These are phyloP conservation scores for Stichopus horrens DNA, from an alignment of 53 echinoderm and acorn worm genomes.

Conservation along the genomic window DNA sequence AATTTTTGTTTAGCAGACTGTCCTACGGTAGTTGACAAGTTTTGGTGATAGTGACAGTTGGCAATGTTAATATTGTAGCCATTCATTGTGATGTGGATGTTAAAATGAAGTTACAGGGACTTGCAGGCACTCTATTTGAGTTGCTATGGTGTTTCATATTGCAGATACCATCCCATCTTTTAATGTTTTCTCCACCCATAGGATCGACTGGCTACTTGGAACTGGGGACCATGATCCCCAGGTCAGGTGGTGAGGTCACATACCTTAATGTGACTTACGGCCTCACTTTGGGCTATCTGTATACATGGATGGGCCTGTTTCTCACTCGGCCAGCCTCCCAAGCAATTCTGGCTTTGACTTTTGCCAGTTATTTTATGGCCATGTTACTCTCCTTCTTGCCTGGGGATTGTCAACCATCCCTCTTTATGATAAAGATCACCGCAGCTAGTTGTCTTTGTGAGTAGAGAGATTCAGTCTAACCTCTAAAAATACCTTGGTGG, in stretches of 20 bases:
- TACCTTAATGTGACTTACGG: constrained; percentile 60
- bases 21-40: no score
- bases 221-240: constrained; percentile 72
- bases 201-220: constrained; percentile 73
- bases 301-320: constrained; percentile 63
- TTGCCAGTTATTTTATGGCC: constrained; percentile 54
- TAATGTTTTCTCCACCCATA: constrained; percentile 29
- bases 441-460: constrained; percentile 27
- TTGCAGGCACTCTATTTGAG: no score
- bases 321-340: constrained; percentile 60
- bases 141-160: no score
- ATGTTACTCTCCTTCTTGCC: not conserved
- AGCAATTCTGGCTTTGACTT: constrained; percentile 60
- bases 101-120: no score
- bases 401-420: not conserved
- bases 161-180: not conserved
- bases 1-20: no score
- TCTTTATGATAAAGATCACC: not conserved
- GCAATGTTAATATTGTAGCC: no score
- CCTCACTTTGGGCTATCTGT: constrained; percentile 59
- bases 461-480: not conserved
- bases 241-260: constrained; percentile 66
- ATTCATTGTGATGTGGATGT: no score
- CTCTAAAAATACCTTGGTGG: no score
- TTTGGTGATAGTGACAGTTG: no score